Evolutionary conservation across 2,888 invertebrate species (phyloP).

Genomic region (Thecocarcelia acutangulata): DNA sequence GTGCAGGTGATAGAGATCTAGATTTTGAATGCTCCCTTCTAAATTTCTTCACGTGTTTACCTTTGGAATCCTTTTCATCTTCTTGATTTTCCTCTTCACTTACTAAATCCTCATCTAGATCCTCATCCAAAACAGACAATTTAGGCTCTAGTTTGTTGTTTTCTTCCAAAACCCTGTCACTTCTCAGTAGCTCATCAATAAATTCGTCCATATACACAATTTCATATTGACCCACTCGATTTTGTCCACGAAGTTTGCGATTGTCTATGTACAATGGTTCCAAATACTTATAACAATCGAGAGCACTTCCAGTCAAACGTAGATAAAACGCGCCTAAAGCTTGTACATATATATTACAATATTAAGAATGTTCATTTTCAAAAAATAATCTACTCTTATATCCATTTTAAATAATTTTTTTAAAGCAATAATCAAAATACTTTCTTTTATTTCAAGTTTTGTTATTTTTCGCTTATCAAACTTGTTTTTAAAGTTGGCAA

Average conservation of each 20-base stretch:
- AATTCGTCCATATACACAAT: constrained; percentile 98
- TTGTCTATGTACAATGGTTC: constrained; percentile 99
- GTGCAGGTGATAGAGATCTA: constrained; percentile 83
- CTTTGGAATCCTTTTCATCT: constrained; percentile 74
- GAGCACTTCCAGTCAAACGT: constrained; percentile 95
- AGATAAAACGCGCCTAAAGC: constrained; percentile 98
- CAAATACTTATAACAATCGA: constrained; percentile 98
- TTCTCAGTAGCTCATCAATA: constrained; percentile 95
- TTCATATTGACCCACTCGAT: constrained; percentile 93
- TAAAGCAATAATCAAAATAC: too few relatives aligned
- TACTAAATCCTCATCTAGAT: constrained; percentile 91
- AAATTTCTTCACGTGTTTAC: constrained; percentile 76
- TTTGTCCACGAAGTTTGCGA: constrained; percentile 94
- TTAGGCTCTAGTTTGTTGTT: constrained; percentile 96
- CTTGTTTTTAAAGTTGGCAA: too few relatives aligned
- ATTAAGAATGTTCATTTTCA: too few relatives aligned
- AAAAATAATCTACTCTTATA: too few relatives aligned
- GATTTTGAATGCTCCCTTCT: constrained; percentile 79
- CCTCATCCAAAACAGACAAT: constrained; percentile 94
- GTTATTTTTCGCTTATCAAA: too few relatives aligned
- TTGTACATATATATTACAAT: too few relatives aligned
- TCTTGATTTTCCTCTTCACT: constrained; percentile 84
- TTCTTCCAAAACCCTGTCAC: constrained; percentile 96
- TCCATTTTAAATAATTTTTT: too few relatives aligned
- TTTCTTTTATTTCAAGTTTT: too few relatives aligned